These are phyloP conservation scores for Auanema freiburgensis DNA, from an alignment of 2,888 invertebrate species.

Conservation along the genomic window DNA sequence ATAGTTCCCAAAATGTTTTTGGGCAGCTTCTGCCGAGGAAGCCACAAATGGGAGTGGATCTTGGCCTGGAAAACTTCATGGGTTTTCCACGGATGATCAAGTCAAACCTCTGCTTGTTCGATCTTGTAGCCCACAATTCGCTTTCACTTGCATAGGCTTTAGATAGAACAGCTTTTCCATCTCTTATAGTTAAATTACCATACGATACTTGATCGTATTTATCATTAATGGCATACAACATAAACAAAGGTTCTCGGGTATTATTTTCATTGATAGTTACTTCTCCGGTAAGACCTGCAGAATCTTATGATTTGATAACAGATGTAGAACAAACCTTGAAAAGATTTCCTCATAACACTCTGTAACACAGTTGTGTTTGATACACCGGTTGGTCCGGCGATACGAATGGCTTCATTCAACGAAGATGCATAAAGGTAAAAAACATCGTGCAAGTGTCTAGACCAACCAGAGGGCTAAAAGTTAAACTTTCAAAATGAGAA, in stretches of 20 bases:
- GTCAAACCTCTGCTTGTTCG: not conserved
- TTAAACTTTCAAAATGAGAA: not conserved
- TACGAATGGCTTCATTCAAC: conserved; percentile 28
- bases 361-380: conserved; percentile 8
- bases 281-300: conserved; percentile 37
- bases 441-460: conserved; percentile 49
- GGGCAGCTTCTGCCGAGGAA: conserved; percentile 34
- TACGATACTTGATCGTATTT: conserved; percentile 31
- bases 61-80: conserved; percentile 19
- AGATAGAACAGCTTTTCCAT: not conserved
- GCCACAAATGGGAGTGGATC: conserved; percentile 35
- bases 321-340: conserved; percentile 16
- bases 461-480: conserved; percentile 23
- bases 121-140: no score
- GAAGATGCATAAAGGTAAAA: conserved; percentile 52
- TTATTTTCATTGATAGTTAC: conserved; percentile 40
- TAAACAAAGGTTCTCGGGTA: conserved; percentile 29
- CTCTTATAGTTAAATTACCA: conserved; percentile 35
- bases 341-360: conserved; percentile 26
- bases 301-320: not conserved
- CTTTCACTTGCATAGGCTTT: not conserved
- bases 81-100: not conserved
- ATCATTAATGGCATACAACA: conserved; percentile 31
- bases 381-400: conserved; percentile 13
- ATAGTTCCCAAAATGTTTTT: conserved; percentile 34